Base-by-base conservation (phyloP, 2,888 invertebrate species). In the Sicus ferrugineus region DNA sequence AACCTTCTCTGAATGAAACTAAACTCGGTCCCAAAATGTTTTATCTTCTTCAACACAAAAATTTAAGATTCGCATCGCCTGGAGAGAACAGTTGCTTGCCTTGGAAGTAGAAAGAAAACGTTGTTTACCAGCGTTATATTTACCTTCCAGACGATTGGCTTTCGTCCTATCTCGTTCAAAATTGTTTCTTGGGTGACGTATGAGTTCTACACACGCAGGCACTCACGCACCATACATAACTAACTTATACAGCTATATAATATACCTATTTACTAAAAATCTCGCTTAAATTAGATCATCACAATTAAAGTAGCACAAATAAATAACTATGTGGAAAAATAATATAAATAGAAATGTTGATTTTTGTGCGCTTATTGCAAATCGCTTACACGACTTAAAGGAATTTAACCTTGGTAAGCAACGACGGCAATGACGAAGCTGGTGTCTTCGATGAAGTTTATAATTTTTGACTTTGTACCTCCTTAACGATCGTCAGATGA, bases 241-340 rank as follows among this genome's bases (percentile, higher is more conserved):
- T n/a, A n/a, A n/a, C n/a, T n/a, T n/a, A 56, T 56, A 30, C n/a
- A 28, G 28, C 30, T 30, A 28, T 30, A 11, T 11, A 14, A 42
- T 61, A 19, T 54, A 61, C 59, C 21, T 61, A 48, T 62, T 0
- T 16, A 62, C 3, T 11, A 21, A 61, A 28, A 7, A 48, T 61
- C 6, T 19, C 52, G 26, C 23, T 26, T 66, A 23, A n/a, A 73
- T 50, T 65, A 71, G 67, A 68, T 72, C 72, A 73, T 73, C 73
- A 73, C 73, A 74, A 70, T 73, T 69, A 70, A 71, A 72, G 71
- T 72, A 69, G 71, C 73, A 75, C 62, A 75, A 56, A 70, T 72
- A 73, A 64, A 75, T 73, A 67, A 74, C 71, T 72, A 75, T 69
- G 73, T 72, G 74, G 50, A 73, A 75, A 58, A 71, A 70, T 52